These are phyloP conservation scores for Phrynocephalus vlangalii DNA, from an alignment of 2,797 vertebrate species.

Conservation along the genomic window DNA sequence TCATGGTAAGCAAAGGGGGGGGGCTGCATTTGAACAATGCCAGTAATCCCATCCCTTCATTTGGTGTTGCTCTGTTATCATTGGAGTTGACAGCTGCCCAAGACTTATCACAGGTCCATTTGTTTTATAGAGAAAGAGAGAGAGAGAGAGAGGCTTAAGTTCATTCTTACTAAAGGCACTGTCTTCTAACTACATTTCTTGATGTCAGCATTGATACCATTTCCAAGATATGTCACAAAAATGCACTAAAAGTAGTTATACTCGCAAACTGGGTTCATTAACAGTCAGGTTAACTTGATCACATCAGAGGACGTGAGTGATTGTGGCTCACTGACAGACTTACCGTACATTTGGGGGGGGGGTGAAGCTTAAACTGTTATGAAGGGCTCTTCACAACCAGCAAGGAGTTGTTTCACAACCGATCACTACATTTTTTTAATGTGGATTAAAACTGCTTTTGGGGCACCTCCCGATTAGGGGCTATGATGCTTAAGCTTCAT, in stretches of 20 bases:
- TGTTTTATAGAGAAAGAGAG: neutral
- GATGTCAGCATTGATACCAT: neutral
- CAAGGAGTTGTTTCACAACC: too few relatives aligned
- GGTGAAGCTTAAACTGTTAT: too few relatives aligned
- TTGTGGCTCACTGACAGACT: too few relatives aligned
- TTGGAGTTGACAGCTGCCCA: neutral
- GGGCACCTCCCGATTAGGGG: too few relatives aligned
- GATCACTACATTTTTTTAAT: too few relatives aligned
- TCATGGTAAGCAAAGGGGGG: neutral
- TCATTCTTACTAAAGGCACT: neutral
- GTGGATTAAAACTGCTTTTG: too few relatives aligned
- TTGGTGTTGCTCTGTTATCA: neutral
- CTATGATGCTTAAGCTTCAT: too few relatives aligned
- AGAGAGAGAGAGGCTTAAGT: neutral
- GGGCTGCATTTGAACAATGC: neutral
- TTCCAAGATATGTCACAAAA: neutral
- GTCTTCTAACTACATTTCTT: too few relatives aligned
- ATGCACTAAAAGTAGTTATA: neutral
- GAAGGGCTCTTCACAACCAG: too few relatives aligned
- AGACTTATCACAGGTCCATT: neutral
- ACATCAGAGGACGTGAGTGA: too few relatives aligned
- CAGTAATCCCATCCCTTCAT: neutral
- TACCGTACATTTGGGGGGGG: too few relatives aligned
- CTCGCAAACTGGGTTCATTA: neutral
- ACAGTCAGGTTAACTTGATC: too few relatives aligned